These are phyloP conservation scores for Montipora efflorescens DNA, from an alignment of 64 coral and sea anemone species.

Conservation along the genomic window DNA sequence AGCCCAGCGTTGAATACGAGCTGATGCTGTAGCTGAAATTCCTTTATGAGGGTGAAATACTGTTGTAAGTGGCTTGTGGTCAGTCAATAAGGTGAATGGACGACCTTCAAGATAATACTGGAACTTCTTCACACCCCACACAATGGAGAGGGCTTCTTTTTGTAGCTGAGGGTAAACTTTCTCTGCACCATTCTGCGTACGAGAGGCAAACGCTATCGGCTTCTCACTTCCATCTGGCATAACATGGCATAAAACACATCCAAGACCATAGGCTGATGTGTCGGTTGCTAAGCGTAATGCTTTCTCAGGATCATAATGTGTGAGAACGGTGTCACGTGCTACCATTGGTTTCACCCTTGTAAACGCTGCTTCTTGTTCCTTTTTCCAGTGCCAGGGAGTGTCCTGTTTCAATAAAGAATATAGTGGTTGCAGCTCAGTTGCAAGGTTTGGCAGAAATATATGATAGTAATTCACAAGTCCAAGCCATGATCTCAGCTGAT, in stretches of 20 bases:
- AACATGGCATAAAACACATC: constrained; percentile 6
- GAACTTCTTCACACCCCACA: constrained; percentile 46
- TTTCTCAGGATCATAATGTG: not conserved
- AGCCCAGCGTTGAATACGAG: not conserved
- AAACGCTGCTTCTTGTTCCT: constrained; percentile 1
- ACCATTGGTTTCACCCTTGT: constrained; percentile 9
- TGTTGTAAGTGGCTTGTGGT: constrained; percentile 48
- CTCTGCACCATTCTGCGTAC: not conserved
- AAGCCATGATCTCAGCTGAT: not conserved
- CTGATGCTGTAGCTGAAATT: constrained; percentile 4
- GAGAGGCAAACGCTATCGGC: not conserved
- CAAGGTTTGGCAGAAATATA: constrained; percentile 34
- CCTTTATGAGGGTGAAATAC: constrained; percentile 39
- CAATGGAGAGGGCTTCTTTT: constrained; percentile 34
- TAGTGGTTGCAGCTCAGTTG: not conserved
- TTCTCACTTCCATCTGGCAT: not conserved
- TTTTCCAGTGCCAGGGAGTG: not conserved
- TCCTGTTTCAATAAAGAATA: not conserved
- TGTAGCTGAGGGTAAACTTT: not conserved
- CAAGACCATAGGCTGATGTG: not conserved
- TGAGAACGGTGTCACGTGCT: not conserved
- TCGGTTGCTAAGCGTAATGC: not conserved
- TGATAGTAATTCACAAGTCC: not conserved
- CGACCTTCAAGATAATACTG: constrained; percentile 23
- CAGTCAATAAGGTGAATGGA: constrained; percentile 35